phyloP scores from a whole-genome alignment of 2,113 vertebrate species.

The Ascaphus truei region DNA sequence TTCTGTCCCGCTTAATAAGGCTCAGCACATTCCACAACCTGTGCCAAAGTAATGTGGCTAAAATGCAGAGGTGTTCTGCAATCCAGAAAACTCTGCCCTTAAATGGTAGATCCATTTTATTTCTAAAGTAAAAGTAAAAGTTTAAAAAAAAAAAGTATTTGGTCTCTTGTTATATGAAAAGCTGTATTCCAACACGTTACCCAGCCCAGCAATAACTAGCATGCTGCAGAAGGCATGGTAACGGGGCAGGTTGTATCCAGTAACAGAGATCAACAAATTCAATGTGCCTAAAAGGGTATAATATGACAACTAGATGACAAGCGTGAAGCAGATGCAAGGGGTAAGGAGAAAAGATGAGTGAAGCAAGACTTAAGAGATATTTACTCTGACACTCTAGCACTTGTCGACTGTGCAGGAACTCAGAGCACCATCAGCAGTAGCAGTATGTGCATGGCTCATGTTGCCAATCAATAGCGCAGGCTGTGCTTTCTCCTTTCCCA shows the following conservation, averaged over 20 bases:
- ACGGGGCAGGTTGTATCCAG: slow-evolving; percentile 30
- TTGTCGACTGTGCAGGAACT: slow-evolving; percentile 48
- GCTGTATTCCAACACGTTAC: slow-evolving; percentile 8
- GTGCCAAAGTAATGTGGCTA: slow-evolving; percentile 77
- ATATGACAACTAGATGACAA: slow-evolving; percentile 66
- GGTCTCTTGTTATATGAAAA: slow-evolving; percentile 33
- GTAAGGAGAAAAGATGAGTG: slow-evolving; percentile 21
- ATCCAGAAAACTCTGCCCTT: slow-evolving; percentile 80
- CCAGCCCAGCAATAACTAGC: slow-evolving; percentile 36
- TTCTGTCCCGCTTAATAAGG: slow-evolving; percentile 60
- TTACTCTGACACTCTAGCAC: slow-evolving; percentile 38
- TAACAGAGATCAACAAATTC: slow-evolving; percentile 51
- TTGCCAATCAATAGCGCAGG: background rate
- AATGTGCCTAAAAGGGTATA: slow-evolving; percentile 78
- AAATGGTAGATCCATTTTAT: slow-evolving; percentile 80
- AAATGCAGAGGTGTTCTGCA: slow-evolving; percentile 74
- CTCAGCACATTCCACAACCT: slow-evolving; percentile 70
- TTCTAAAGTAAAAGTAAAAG: too few species aligned
- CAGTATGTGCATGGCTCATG: background rate
- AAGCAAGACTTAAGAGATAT: slow-evolving; percentile 19
- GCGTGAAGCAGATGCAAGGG: slow-evolving; percentile 72
- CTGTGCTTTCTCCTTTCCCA: background rate
- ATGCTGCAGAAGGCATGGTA: slow-evolving; percentile 26
- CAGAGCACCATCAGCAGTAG: slow-evolving; percentile 13
- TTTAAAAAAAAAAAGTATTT: too few species aligned